A percentile compares a stretch with the other conserved stretches of the same genome.
Conservation (phyloP, 2,797 vertebrate species). For the Helicolenus hilgendorfi region DNA sequence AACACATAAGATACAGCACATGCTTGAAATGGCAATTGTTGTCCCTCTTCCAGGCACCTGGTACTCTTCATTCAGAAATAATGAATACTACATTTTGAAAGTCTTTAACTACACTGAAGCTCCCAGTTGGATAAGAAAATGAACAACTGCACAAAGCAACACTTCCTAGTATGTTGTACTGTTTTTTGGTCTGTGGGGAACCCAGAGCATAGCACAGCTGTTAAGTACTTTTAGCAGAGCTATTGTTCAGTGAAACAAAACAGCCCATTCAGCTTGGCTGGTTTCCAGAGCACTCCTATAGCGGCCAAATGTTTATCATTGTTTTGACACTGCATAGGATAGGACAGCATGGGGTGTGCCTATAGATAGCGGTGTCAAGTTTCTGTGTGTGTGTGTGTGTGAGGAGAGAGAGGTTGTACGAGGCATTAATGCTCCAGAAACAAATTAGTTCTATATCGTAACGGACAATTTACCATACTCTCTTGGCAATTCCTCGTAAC, state of each 20-base stretch:
- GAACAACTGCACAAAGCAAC: constrained; percentile 76
- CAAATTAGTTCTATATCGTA: constrained; percentile 48
- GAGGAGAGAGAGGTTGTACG: background rate
- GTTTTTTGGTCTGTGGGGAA: constrained; percentile 80
- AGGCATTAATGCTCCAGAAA: constrained; percentile 42
- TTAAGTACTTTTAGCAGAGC: constrained; percentile 87
- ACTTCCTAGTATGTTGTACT: constrained; percentile 69
- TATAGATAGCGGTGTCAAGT: constrained; percentile 72
- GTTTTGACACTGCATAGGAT: constrained; percentile 87
- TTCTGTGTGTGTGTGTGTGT: constrained; percentile 24
- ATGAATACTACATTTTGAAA: constrained; percentile 32
- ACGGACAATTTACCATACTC: constrained; percentile 25
- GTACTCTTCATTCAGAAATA: constrained; percentile 27
- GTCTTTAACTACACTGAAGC: constrained; percentile 37
- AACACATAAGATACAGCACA: background rate
- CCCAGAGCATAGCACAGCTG: constrained; percentile 83
- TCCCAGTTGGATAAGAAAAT: constrained; percentile 70
- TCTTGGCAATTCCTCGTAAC: constrained; percentile 31
- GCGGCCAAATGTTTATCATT: constrained; percentile 89
- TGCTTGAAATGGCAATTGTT: constrained; percentile 9
- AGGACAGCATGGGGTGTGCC: constrained; percentile 84
- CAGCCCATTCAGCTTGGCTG: constrained; percentile 87
- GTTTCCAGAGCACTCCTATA: constrained; percentile 87
- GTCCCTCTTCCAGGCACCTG: too few species aligned
- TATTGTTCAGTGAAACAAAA: constrained; percentile 90